phyloP scores from a whole-genome alignment of 2,113 vertebrate species.

The Ailuropoda melanoleuca region DNA sequence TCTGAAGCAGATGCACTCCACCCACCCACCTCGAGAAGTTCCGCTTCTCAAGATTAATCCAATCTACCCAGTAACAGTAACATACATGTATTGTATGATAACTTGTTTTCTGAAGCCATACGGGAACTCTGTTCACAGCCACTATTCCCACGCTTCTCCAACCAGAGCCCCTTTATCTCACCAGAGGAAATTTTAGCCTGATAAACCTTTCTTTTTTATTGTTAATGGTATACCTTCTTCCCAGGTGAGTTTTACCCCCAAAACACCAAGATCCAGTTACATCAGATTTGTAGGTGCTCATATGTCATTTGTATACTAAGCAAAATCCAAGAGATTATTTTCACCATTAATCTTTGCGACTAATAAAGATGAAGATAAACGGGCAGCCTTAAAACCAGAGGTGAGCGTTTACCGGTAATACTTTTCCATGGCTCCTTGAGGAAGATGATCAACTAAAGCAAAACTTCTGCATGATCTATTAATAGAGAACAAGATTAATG shows the following conservation, averaged over 20 bases:
- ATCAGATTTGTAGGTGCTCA: background rate
- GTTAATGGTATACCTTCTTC: conserved; percentile 49
- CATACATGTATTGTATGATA: background rate
- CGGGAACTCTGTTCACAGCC: background rate
- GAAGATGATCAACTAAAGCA: conserved; percentile 86
- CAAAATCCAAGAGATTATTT: conserved; percentile 56
- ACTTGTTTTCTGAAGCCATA: conserved; percentile 41
- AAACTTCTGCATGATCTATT: conserved; percentile 89
- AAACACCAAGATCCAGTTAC: conserved; percentile 48
- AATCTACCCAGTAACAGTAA: background rate
- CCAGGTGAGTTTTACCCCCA: conserved; percentile 1
- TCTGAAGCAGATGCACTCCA: background rate
- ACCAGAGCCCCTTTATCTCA: background rate
- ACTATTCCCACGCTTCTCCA: background rate
- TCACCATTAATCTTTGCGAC: conserved; percentile 30
- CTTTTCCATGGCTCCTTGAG: conserved; percentile 69
- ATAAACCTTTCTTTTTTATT: conserved; percentile 36
- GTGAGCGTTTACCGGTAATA: conserved; percentile 65
- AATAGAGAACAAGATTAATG: conserved; percentile 91
- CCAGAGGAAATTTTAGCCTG: conserved; percentile 22
- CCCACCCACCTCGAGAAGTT: background rate
- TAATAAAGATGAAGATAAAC: conserved; percentile 69
- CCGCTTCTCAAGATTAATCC: background rate
- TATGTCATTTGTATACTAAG: conserved; percentile 31
- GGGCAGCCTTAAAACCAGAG: conserved; percentile 58